These are phyloP conservation scores for Apodemia zela DNA, from an alignment of 2,888 invertebrate genomes.

Conservation along the genomic window DNA sequence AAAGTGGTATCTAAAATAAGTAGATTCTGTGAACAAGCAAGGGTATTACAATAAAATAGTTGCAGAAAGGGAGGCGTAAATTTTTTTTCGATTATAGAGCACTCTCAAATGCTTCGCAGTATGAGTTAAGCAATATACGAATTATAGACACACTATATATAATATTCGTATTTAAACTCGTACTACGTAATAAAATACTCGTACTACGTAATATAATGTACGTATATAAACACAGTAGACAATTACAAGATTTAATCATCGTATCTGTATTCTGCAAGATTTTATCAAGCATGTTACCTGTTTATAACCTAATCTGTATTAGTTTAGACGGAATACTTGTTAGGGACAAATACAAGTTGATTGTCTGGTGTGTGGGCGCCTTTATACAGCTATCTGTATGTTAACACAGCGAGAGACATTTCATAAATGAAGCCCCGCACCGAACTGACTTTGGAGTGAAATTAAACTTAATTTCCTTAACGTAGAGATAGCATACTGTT, in stretches of 20 bases:
- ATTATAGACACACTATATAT: too few relatives aligned
- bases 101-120: too few relatives aligned
- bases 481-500: conserved; percentile 39
- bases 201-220: not conserved
- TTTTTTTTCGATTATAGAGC: too few relatives aligned
- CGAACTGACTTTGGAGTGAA: conserved; percentile 37
- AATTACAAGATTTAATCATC: conserved; percentile 1
- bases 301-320: conserved; percentile 30
- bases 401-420: too few relatives aligned
- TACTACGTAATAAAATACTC: not conserved
- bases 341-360: conserved; percentile 26
- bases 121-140: too few relatives aligned
- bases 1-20: too few relatives aligned
- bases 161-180: too few relatives aligned
- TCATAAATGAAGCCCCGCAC: conserved; percentile 42
- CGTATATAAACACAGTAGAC: not conserved
- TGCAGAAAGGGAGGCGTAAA: too few relatives aligned
- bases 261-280: not conserved
- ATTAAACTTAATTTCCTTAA: conserved; percentile 45
- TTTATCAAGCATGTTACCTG: not conserved
- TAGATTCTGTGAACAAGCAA: too few relatives aligned
- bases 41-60: too few relatives aligned
- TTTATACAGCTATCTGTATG: conserved; percentile 27
- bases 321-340: not conserved
- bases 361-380: conserved; percentile 35